Evolutionary conservation across 2,888 invertebrate genomes (phyloP).

Genomic region (Ennomos fuscantarius): DNA sequence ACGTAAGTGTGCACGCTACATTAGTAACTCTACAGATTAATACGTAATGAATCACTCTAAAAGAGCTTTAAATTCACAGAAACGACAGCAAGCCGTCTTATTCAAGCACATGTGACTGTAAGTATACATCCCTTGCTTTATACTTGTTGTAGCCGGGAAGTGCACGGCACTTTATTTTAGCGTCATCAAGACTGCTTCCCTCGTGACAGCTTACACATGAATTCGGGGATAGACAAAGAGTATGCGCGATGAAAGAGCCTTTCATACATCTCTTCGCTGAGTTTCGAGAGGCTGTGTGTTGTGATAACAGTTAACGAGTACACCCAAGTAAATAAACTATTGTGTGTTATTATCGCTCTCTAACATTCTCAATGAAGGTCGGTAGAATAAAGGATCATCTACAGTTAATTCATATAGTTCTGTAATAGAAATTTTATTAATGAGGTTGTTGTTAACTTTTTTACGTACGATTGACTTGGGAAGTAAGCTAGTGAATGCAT

Average conservation of each 20-base stretch:
- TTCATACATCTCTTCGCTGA: slow-evolving; percentile 55
- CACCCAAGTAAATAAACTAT: slow-evolving; percentile 42
- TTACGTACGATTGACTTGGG: too few species aligned
- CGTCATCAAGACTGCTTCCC: slow-evolving; percentile 58
- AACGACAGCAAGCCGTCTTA: slow-evolving; percentile 33
- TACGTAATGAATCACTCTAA: slow-evolving; percentile 26
- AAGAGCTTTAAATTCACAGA: slow-evolving; percentile 34
- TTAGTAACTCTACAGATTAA: slow-evolving; percentile 17
- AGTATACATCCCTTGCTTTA: slow-evolving; percentile 39
- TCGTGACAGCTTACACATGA: slow-evolving; percentile 68
- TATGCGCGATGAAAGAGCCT: slow-evolving; percentile 67
- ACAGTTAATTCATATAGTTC: neutral
- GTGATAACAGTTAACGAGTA: slow-evolving; percentile 64
- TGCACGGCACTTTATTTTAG: slow-evolving; percentile 66
- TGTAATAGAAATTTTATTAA: neutral
- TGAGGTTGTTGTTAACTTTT: too few species aligned
- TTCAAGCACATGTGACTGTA: slow-evolving; percentile 30
- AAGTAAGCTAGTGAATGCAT: too few species aligned
- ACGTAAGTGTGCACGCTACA: neutral
- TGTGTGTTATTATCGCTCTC: slow-evolving; percentile 13
- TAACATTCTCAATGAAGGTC: slow-evolving; percentile 9
- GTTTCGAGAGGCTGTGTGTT: slow-evolving; percentile 55
- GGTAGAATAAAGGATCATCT: neutral
- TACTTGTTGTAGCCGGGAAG: slow-evolving; percentile 47
- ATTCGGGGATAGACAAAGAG: slow-evolving; percentile 73